phyloP scores from a whole-genome alignment of 2,797 vertebrate species.

The Rhyacichthys aspro region DNA sequence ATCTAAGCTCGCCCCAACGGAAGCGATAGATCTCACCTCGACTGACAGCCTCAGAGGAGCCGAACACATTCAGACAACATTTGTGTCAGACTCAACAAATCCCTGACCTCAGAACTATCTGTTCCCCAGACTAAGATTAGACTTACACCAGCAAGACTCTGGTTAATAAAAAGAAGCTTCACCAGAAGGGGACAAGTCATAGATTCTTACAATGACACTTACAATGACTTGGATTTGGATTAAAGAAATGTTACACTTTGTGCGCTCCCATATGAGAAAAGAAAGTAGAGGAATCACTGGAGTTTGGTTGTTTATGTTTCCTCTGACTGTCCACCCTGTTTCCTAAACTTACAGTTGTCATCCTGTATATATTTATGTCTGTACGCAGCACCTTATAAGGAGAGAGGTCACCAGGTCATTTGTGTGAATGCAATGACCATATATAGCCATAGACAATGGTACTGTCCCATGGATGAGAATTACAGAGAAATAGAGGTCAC shows the following conservation, averaged over 20 bases:
- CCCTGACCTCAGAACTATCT: constrained; percentile 47
- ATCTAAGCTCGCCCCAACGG: constrained; percentile 21
- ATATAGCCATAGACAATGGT: constrained; percentile 14
- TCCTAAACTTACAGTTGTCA: constrained; percentile 24
- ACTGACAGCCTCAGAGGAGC: constrained; percentile 36
- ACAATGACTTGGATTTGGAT: not conserved
- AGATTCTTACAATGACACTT: not conserved
- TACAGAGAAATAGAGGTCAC: not conserved
- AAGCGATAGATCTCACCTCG: constrained; percentile 40
- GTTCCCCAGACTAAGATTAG: constrained; percentile 47
- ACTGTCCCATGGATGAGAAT: not conserved
- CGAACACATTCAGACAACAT: no score
- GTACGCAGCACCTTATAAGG: constrained; percentile 44
- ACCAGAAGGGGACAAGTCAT: not conserved
- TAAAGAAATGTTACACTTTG: not conserved
- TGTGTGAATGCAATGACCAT: constrained; percentile 22
- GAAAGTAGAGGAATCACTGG: not conserved
- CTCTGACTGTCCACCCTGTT: constrained; percentile 16
- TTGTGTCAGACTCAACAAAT: constrained; percentile 24
- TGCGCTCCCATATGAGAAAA: not conserved
- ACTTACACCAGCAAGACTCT: constrained; percentile 10
- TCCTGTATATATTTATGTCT: constrained; percentile 38
- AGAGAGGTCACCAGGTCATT: constrained; percentile 30
- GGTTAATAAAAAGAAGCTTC: no score
- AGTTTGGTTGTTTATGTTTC: constrained; percentile 32